Evolutionary conservation across 1,140 invertebrate species (phyloP).

Genomic region (Rhagoletis pomonella): DNA sequence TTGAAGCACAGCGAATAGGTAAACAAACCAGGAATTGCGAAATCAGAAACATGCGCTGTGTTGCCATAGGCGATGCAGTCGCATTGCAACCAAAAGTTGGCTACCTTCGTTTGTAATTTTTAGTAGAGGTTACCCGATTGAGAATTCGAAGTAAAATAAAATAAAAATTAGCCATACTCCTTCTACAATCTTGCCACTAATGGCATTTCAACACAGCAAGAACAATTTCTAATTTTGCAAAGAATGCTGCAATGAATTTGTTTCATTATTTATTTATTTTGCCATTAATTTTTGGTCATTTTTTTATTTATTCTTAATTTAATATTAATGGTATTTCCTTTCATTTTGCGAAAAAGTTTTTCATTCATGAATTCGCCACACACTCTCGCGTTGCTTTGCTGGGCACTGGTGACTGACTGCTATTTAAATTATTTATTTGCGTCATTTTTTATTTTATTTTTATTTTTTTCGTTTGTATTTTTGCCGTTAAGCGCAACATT

Average conservation of each 20-base stretch:
- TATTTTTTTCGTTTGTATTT: neutral
- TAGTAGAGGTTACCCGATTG: no score
- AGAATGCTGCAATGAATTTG: neutral
- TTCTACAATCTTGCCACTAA: neutral
- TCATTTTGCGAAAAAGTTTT: slow-evolving; percentile 36
- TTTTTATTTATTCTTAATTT: slow-evolving; percentile 44
- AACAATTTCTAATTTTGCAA: neutral
- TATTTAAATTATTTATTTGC: slow-evolving; percentile 26
- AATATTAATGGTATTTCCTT: neutral
- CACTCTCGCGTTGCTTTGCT: neutral
- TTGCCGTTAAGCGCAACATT: neutral
- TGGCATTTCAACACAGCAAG: neutral
- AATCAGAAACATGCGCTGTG: neutral
- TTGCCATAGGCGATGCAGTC: neutral
- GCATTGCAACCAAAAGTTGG: neutral
- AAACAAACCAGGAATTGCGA: neutral
- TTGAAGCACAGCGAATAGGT: neutral
- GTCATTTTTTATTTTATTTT: neutral
- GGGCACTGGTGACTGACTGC: neutral
- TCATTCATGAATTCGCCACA: slow-evolving; percentile 27
- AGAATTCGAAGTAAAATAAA: no score
- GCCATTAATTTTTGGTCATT: neutral
- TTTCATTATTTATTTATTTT: neutral
- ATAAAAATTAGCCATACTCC: no score
- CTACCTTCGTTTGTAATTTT: no score